Evolutionary conservation across 2,113 vertebrate genomes (phyloP).

Genomic region (Amazona vittata): DNA sequence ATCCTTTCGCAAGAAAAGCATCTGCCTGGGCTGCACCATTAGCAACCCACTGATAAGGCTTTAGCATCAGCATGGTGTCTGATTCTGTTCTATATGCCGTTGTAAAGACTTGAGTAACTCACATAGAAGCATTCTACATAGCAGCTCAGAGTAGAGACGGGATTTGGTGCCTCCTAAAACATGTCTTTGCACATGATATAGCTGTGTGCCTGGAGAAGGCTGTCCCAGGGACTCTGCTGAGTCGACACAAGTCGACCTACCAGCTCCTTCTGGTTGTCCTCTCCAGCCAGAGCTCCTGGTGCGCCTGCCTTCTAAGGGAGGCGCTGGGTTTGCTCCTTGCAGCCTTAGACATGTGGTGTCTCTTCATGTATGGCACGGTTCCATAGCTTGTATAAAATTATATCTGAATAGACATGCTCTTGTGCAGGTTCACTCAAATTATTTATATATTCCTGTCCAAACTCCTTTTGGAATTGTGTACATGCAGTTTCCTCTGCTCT

Average conservation of each 20-base stretch:
- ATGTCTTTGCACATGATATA: fast-evolving
- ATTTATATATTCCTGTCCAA: not conserved
- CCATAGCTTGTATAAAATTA: not conserved
- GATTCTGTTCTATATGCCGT: not conserved
- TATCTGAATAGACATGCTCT: not conserved
- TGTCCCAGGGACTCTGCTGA: not conserved
- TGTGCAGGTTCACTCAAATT: not conserved
- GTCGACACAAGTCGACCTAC: fast-evolving
- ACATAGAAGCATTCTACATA: fast-evolving
- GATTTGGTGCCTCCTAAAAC: not conserved
- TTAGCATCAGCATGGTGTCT: too few relatives aligned
- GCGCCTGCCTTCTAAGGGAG: not conserved
- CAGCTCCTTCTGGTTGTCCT: too few relatives aligned
- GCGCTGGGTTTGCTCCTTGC: not conserved
- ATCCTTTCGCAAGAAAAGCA: not conserved
- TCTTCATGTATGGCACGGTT: not conserved
- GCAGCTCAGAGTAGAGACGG: not conserved
- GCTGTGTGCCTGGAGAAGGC: too few relatives aligned
- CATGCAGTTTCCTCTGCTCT: not conserved
- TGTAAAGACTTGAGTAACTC: not conserved
- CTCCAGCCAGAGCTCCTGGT: not conserved
- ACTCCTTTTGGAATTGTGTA: not conserved
- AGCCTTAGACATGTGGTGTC: not conserved
- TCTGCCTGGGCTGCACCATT: not conserved
- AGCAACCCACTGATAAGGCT: not conserved